phyloP scores from a whole-genome alignment of 2,888 invertebrate genomes.

The Macrophya alboannulata region DNA sequence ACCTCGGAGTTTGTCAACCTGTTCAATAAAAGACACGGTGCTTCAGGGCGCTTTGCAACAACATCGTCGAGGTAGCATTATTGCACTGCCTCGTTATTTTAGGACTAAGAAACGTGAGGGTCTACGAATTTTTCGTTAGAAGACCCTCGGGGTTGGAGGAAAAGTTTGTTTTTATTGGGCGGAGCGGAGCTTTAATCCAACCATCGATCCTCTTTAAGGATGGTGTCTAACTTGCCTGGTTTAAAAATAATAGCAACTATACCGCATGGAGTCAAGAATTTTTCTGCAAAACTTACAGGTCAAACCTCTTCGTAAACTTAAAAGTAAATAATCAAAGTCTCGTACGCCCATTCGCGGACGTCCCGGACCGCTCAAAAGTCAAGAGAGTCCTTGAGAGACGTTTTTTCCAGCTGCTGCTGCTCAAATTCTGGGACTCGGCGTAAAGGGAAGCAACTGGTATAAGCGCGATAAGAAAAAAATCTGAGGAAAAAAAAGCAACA shows the following conservation, averaged over 20 bases:
- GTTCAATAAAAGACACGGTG: background rate
- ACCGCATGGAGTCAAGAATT: constrained; percentile 60
- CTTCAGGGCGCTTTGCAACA: constrained; percentile 20
- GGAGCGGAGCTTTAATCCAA: constrained; percentile 62
- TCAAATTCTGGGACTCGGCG: background rate
- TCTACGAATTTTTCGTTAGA: constrained; percentile 45
- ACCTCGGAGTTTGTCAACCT: constrained; percentile 36
- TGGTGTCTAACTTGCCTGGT: constrained; percentile 58
- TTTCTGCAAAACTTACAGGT: constrained; percentile 63
- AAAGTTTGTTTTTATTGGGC: constrained; percentile 72
- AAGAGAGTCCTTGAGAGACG: constrained; percentile 52
- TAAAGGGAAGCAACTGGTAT: background rate
- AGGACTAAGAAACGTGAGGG: constrained; percentile 67
- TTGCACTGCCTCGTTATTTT: constrained; percentile 68
- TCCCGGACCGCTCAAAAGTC: constrained; percentile 37
- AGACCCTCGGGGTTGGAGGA: constrained; percentile 58
- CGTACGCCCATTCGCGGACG: no score
- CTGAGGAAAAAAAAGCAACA: background rate
- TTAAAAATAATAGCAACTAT: constrained; percentile 67
- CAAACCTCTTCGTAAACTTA: constrained; percentile 65
- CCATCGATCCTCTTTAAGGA: constrained; percentile 67
- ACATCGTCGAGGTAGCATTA: constrained; percentile 39
- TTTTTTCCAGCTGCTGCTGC: constrained; percentile 35
- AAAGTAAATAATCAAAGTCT: constrained; percentile 66
- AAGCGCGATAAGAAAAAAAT: background rate